These are phyloP conservation scores for Aotus griseimembra DNA, from an alignment of 2,797 vertebrate species.

Conservation along the genomic window DNA sequence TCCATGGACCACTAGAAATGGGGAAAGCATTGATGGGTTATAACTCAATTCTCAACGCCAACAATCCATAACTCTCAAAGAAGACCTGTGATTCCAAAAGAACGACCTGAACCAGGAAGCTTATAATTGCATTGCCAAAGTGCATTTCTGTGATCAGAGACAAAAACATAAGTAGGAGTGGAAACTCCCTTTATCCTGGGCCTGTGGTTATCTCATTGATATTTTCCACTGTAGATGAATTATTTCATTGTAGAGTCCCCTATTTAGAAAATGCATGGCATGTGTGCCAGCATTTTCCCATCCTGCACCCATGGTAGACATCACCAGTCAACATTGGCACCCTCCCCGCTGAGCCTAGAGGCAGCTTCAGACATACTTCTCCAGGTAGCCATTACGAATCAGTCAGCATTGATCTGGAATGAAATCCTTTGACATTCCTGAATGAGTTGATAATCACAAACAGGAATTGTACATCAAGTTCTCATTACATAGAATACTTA, in stretches of 20 bases:
- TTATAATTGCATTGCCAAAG: background rate
- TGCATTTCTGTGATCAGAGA: background rate
- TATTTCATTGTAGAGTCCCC: background rate
- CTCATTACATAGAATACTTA: background rate
- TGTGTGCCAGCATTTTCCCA: background rate
- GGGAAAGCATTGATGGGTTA: background rate
- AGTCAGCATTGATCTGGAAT: background rate
- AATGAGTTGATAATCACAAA: background rate
- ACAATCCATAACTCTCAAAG: background rate
- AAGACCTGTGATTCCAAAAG: background rate
- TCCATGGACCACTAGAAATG: background rate
- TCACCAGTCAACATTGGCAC: background rate
- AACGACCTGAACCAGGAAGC: background rate
- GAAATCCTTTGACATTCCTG: background rate
- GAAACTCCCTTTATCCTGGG: background rate
- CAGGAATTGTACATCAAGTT: background rate
- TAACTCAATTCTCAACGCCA: background rate
- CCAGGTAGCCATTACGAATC: background rate
- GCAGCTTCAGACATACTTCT: background rate
- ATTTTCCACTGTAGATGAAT: background rate
- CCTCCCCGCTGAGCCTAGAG: background rate
- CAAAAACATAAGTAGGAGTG: background rate
- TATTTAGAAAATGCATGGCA: background rate
- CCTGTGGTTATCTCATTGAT: background rate
- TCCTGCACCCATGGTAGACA: background rate